Percentiles rank a stretch among this genome's conserved stretches.
phyloP scores from a whole-genome alignment of 2,113 vertebrate genomes.

The Otocyon megalotis region DNA sequence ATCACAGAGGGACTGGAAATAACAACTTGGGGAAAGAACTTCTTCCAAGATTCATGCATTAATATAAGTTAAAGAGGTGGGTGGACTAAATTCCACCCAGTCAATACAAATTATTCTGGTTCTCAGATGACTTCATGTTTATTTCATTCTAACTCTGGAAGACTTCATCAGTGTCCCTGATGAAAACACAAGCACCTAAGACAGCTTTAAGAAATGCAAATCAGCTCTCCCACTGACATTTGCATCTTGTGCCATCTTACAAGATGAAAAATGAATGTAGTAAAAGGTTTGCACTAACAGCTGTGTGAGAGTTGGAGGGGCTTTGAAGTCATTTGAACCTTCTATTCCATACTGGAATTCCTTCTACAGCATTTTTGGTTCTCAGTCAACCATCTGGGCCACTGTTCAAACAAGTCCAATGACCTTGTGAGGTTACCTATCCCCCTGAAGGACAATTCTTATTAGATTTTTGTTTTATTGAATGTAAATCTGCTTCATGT shows the following conservation, averaged over 20 bases:
- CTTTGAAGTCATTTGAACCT: constrained; percentile 40
- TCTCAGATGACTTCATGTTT: constrained; percentile 51
- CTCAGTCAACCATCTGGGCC: constrained; percentile 43
- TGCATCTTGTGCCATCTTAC: neutral
- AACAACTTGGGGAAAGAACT: constrained; percentile 46
- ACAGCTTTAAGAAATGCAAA: constrained; percentile 62
- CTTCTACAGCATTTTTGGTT: constrained; percentile 41
- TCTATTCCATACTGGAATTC: constrained; percentile 59
- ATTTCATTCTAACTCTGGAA: constrained; percentile 59
- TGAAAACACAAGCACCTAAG: constrained; percentile 41
- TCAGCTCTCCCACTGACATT: constrained; percentile 11
- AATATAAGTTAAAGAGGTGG: constrained; percentile 62
- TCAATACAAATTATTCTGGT: constrained; percentile 58
- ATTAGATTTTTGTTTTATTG: constrained; percentile 29
- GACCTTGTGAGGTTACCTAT: constrained; percentile 14
- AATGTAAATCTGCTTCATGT: constrained; percentile 41
- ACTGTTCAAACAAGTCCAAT: constrained; percentile 54
- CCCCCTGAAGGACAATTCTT: constrained; percentile 29
- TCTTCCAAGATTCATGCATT: constrained; percentile 41
- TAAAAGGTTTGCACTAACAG: constrained; percentile 38
- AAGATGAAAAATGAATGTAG: constrained; percentile 39
- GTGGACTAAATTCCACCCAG: constrained; percentile 50
- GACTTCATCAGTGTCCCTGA: constrained; percentile 11
- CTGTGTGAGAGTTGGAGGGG: neutral
- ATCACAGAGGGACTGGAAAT: constrained; percentile 65